Evolutionary conservation across 2,888 invertebrate genomes (phyloP).

Genomic region (Philopedon plagiatum): DNA sequence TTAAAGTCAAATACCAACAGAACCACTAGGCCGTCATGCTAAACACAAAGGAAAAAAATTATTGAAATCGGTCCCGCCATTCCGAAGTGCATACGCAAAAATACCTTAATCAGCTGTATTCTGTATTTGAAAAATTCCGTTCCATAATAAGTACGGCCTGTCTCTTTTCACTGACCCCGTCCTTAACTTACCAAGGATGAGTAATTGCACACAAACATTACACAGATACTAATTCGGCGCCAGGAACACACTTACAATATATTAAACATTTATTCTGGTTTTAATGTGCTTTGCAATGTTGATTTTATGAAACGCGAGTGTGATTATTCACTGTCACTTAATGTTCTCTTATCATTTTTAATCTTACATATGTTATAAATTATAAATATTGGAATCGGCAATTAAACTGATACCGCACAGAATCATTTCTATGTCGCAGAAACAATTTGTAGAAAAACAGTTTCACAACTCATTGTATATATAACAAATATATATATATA

Average conservation of each 20-base stretch:
- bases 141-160: too few relatives aligned
- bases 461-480: too few relatives aligned
- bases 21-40: too few relatives aligned
- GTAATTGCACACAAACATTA: not conserved
- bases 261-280: not conserved
- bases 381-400: not conserved
- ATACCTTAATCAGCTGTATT: too few relatives aligned
- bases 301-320: not conserved
- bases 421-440: not conserved
- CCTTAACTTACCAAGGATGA: not conserved
- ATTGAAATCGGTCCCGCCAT: too few relatives aligned
- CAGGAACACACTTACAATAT: not conserved
- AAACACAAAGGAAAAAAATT: too few relatives aligned
- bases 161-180: too few relatives aligned
- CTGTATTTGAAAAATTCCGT: too few relatives aligned
- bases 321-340: not conserved
- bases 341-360: not conserved
- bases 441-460: too few relatives aligned
- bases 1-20: too few relatives aligned
- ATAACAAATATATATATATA: too few relatives aligned
- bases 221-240: not conserved
- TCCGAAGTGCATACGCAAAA: too few relatives aligned
- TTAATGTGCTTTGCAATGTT: not conserved
- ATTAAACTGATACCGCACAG: not conserved
- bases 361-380: not conserved